A percentile compares a stretch with the other conserved stretches of the same genome.
Evolutionary conservation across 2,113 vertebrate genomes (phyloP).

Genomic region (Sakesphorus luctuosus): DNA sequence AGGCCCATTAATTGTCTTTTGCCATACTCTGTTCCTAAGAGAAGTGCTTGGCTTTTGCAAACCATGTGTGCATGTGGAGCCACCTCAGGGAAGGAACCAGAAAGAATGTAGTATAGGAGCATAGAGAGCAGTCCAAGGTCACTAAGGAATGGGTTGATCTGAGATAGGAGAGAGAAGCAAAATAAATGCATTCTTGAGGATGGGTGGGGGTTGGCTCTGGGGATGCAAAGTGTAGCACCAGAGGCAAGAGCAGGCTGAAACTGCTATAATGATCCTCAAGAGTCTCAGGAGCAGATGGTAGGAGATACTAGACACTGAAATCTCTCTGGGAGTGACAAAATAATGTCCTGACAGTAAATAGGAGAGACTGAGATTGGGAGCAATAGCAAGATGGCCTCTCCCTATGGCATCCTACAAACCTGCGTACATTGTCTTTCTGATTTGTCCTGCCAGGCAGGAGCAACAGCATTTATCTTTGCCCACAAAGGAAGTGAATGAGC

Average conservation of each 20-base stretch:
- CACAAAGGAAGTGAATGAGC: conserved; percentile 44
- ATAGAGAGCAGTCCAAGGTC: not conserved
- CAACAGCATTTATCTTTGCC: conserved; percentile 55
- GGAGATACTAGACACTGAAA: conserved; percentile 15
- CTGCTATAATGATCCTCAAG: not conserved
- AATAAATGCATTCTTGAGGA: not conserved
- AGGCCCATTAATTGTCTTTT: not conserved
- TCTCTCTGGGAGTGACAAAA: conserved; percentile 10
- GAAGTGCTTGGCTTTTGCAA: not conserved
- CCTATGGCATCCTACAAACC: not conserved
- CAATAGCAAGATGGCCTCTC: not conserved
- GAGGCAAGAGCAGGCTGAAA: not conserved
- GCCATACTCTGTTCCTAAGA: not conserved
- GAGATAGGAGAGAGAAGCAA: not conserved
- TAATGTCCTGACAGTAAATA: not conserved
- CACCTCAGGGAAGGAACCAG: not conserved
- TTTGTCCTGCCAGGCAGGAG: conserved; percentile 53
- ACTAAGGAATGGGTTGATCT: not conserved
- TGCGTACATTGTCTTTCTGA: not conserved
- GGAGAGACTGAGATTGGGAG: not conserved
- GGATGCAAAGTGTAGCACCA: not conserved
- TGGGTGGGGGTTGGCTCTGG: not conserved
- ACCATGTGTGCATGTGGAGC: rapidly evolving
- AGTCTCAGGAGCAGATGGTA: conserved; percentile 14
- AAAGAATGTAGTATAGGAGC: not conserved